Evolutionary conservation across 2,888 invertebrate species (phyloP).

Genomic region (Prosapia bicincta): DNA sequence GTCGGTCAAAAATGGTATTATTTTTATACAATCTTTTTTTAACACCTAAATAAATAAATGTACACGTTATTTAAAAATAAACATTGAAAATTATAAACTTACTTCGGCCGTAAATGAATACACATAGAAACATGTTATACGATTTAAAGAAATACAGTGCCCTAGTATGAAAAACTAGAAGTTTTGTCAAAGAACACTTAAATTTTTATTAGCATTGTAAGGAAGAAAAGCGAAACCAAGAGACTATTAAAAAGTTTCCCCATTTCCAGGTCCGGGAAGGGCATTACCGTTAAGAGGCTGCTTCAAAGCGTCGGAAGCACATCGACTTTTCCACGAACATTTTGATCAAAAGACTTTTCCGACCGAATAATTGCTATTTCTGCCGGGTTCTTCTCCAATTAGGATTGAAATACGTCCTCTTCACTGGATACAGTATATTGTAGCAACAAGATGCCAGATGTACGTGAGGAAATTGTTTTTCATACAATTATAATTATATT

Average conservation of each 20-base stretch:
- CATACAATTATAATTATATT: too few species aligned
- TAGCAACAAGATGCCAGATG: too few species aligned
- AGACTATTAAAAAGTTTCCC: slow-evolving; percentile 2
- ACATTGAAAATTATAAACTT: too few species aligned
- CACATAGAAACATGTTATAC: too few species aligned
- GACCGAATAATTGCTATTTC: background rate
- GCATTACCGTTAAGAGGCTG: background rate
- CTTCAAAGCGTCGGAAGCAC: background rate
- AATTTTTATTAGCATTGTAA: background rate
- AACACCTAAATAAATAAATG: too few species aligned
- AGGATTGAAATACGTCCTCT: background rate
- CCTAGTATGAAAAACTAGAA: too few species aligned
- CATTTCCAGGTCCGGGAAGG: background rate
- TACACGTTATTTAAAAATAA: too few species aligned
- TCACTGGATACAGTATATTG: background rate
- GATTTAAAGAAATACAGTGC: too few species aligned
- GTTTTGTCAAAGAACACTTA: background rate
- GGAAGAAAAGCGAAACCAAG: slow-evolving; percentile 2
- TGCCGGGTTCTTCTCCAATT: background rate
- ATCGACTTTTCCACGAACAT: background rate
- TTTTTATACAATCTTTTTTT: too few species aligned
- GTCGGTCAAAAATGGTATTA: too few species aligned
- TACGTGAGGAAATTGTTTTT: too few species aligned
- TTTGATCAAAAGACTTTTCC: background rate
- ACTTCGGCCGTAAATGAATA: too few species aligned